phyloP scores from a whole-genome alignment of 1,140 invertebrate species.

The Papilio aristodemus region DNA sequence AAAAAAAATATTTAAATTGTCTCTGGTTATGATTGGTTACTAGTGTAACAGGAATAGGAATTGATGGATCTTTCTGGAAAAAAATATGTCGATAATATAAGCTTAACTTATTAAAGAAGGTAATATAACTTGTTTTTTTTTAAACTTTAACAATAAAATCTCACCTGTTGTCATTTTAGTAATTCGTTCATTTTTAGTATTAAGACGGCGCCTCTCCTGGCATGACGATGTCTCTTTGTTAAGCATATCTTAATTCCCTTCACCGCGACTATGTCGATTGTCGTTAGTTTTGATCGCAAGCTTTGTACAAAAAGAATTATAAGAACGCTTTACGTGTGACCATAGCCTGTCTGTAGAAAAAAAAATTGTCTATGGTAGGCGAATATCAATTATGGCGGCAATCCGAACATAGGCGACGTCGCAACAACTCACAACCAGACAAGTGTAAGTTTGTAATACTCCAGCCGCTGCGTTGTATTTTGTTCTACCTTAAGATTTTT shows the following conservation, averaged over 20 bases:
- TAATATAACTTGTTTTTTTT: no score
- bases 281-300: slow-evolving; percentile 51
- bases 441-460: slow-evolving; percentile 49
- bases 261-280: slow-evolving; percentile 57
- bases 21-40: background rate
- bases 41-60: no score
- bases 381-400: slow-evolving; percentile 35
- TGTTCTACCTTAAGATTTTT: slow-evolving; percentile 29
- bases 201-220: slow-evolving; percentile 10
- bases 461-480: slow-evolving; percentile 37
- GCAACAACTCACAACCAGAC: slow-evolving; percentile 31
- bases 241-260: slow-evolving; percentile 34
- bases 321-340: slow-evolving; percentile 31
- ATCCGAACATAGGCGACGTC: slow-evolving; percentile 37
- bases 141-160: background rate
- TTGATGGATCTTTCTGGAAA: no score
- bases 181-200: background rate
- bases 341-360: slow-evolving; percentile 42
- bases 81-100: no score
- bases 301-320: slow-evolving; percentile 28
- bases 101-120: no score
- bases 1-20: slow-evolving; percentile 11
- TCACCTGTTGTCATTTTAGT: slow-evolving; percentile 1
- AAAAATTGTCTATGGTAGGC: slow-evolving; percentile 47
- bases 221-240: slow-evolving; percentile 38